Percentiles rank a stretch among this genome's conserved stretches.
These are phyloP conservation scores for Catonia carolina DNA, from an alignment of 2,888 invertebrate species.

Conservation along the genomic window DNA sequence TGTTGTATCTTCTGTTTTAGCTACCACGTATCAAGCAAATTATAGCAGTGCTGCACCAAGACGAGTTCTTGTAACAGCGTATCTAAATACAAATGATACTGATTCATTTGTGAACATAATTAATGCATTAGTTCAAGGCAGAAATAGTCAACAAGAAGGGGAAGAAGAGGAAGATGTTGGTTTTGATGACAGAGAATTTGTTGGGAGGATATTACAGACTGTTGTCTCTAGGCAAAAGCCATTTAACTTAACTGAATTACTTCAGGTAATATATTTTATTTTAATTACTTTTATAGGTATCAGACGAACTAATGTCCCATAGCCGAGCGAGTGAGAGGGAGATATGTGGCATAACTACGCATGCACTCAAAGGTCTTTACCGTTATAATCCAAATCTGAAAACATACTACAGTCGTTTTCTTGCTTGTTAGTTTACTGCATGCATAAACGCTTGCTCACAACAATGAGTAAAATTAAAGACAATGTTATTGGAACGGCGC, in stretches of 20 bases:
- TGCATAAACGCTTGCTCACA: no score
- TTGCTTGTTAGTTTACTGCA: no score
- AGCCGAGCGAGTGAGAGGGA: no score
- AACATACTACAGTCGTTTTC: no score
- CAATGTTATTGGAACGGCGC: no score
- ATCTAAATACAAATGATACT: slow-evolving; percentile 55
- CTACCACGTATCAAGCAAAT: slow-evolving; percentile 49
- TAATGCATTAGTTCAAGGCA: slow-evolving; percentile 42
- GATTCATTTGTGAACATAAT: slow-evolving; percentile 56
- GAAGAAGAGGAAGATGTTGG: slow-evolving; percentile 38
- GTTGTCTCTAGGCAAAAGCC: slow-evolving; percentile 45
- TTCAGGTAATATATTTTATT: no score
- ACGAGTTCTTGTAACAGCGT: slow-evolving; percentile 51
- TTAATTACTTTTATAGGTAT: no score
- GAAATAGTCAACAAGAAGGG: slow-evolving; percentile 36
- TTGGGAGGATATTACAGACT: slow-evolving; percentile 53
- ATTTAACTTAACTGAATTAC: slow-evolving; percentile 41
- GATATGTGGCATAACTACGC: no score
- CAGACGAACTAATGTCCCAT: no score
- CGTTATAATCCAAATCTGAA: no score
- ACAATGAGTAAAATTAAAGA: no score
- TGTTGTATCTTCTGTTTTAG: slow-evolving; percentile 32
- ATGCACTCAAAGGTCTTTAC: no score
- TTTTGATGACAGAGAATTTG: slow-evolving; percentile 42
- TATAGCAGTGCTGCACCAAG: slow-evolving; percentile 51